phyloP scores from a whole-genome alignment of 37 sponge, comb jelly and placozoan genomes.

The Ianthella basta region DNA sequence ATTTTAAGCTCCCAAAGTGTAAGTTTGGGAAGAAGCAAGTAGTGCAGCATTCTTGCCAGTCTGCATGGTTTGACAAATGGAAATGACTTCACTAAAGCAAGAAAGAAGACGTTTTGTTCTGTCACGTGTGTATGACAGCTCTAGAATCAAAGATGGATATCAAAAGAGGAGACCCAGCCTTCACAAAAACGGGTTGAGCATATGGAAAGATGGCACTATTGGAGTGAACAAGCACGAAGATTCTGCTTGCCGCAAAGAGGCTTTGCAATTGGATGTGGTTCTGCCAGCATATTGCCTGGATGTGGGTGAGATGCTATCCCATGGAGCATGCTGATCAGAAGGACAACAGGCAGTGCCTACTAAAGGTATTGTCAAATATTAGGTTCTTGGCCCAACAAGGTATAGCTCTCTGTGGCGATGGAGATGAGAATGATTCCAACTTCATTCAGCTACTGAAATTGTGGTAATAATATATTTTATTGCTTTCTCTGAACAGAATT shows the following conservation, averaged over 20 bases:
- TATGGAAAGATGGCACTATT: constrained; percentile 43
- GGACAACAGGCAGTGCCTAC: constrained; percentile 25
- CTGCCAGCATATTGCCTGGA: constrained; percentile 35
- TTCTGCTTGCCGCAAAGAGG: constrained; percentile 41
- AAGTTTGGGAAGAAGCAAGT: constrained; percentile 32
- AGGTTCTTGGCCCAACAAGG: constrained; percentile 57
- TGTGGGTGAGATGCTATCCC: constrained; percentile 55
- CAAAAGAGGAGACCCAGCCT: constrained; percentile 33
- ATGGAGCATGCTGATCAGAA: constrained; percentile 40
- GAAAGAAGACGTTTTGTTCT: constrained; percentile 35
- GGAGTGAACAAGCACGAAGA: constrained; percentile 32
- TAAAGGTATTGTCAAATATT: constrained; percentile 36
- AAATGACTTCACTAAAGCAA: constrained; percentile 26
- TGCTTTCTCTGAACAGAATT: too few species aligned
- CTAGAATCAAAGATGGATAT: constrained; percentile 7
- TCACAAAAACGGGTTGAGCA: constrained; percentile 24
- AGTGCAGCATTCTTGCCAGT: constrained; percentile 25
- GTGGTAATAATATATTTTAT: too few species aligned
- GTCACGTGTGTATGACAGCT: constrained; percentile 31
- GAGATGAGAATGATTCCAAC: constrained; percentile 50
- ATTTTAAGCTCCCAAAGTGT: neutral
- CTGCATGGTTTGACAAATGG: constrained; percentile 27
- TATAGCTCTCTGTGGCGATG: constrained; percentile 55
- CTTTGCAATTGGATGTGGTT: constrained; percentile 17
- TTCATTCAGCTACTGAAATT: too few species aligned